These are phyloP conservation scores for Phasianus colchicus DNA, from an alignment of 2,113 vertebrate species.

Conservation along the genomic window DNA sequence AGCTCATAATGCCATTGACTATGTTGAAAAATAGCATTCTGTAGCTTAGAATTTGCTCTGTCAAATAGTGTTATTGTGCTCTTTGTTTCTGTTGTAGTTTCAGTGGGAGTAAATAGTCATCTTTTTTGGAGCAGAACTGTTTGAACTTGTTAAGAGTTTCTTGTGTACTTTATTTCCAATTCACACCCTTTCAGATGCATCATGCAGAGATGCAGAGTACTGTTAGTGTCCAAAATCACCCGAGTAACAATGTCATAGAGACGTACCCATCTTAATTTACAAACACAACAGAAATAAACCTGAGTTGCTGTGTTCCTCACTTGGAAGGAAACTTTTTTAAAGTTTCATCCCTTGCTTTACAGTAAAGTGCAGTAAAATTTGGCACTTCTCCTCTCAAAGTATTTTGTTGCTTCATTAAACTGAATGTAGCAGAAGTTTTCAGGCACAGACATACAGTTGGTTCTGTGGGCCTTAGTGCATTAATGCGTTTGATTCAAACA, in stretches of 20 bases:
- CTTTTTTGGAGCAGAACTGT: neutral
- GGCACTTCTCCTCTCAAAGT: neutral
- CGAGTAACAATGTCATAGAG: neutral
- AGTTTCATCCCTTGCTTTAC: neutral
- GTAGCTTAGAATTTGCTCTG: neutral
- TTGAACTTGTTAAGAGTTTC: neutral
- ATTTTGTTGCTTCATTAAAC: slow-evolving; percentile 10
- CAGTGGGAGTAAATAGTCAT: neutral
- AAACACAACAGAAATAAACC: neutral
- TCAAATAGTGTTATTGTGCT: neutral
- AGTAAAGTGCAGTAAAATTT: neutral
- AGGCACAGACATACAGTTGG: neutral
- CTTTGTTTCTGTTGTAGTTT: neutral
- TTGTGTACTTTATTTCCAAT: neutral
- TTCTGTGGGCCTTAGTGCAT: slow-evolving; percentile 27
- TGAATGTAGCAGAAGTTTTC: slow-evolving; percentile 16
- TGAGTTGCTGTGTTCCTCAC: neutral
- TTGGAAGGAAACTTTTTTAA: neutral
- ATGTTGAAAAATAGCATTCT: neutral
- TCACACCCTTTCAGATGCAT: neutral
- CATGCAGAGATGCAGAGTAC: neutral
- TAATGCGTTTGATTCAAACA: slow-evolving; percentile 64
- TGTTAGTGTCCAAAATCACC: neutral
- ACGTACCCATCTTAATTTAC: neutral
- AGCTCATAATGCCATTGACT: too few relatives aligned